Base-by-base conservation (phyloP, 2,113 vertebrate genomes). In the Rissa tridactyla region DNA sequence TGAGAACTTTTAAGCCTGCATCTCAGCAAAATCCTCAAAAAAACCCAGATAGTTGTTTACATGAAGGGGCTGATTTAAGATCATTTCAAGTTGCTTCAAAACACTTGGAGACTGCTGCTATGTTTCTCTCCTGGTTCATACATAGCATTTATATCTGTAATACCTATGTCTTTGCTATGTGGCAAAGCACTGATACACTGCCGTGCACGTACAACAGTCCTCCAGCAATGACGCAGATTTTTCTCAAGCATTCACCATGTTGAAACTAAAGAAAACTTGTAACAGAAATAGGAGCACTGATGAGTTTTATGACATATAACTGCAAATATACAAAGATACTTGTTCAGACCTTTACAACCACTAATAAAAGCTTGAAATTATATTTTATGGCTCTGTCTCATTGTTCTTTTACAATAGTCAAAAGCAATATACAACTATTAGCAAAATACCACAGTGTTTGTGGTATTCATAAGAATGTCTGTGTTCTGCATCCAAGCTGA, bases 31-130 rank as follows among this genome's bases (percentile, higher is more conserved):
- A 42, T 58, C 32, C 32, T 82, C 46, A 60, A 58, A 80, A 78
- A 58, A 2, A 0, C 7, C 0, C 7, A 72, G n/a, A 27, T 0
- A 57, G 19, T 2, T 76, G 18, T 44, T 92, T 55, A 77, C 20
- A 61, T 32, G 57, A 61, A 82, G 17, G 20, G 7, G 19, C 14
- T 82, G 40, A 71, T n/a, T 77, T 86, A 82, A 90, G 54, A 86
- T 12, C 4, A 25, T 38, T 89, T 78, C 54, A 68, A 51, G 47
- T 51, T 29, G 47, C 49, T 83, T 75, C 72, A 65, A 30, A 92
- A 75, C 29, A 49, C 20, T 49, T 29, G 15, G 29, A 65, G 65
- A 70, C 25, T 47, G 62, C 42, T 86, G 44, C 34, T 87, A 15
- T 54, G 9, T 21, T 79, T 87, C 82, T 79, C 38, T 90, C 23